phyloP scores from a whole-genome alignment of 2,888 invertebrate species.

The Cerastis rubricosa region DNA sequence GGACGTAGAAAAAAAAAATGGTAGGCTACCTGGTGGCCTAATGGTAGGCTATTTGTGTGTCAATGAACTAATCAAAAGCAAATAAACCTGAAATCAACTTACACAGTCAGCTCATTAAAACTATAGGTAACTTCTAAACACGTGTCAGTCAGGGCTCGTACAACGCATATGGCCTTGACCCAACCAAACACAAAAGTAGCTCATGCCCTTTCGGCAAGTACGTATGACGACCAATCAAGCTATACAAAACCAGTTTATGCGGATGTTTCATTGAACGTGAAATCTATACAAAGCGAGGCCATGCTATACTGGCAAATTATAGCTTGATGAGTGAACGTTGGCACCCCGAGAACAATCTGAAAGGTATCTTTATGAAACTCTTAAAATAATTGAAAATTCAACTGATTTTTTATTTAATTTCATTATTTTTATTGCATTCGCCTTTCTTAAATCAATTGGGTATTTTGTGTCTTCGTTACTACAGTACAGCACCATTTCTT shows the following conservation, averaged over 20 bases:
- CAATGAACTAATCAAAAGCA: constrained; percentile 8
- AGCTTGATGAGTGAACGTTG: too few relatives aligned
- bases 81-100: constrained; percentile 12
- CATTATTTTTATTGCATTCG: background rate
- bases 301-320: too few relatives aligned
- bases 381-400: background rate
- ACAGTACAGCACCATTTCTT: background rate
- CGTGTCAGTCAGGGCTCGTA: background rate
- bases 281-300: too few relatives aligned
- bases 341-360: too few relatives aligned
- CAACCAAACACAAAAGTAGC: background rate
- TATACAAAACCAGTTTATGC: too few relatives aligned
- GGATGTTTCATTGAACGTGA: too few relatives aligned
- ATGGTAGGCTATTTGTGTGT: background rate
- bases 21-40: too few relatives aligned
- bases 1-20: too few relatives aligned
- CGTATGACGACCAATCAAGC: too few relatives aligned
- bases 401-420: background rate
- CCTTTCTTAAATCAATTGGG: background rate
- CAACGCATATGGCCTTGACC: constrained; percentile 5
- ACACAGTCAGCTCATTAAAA: background rate
- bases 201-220: background rate
- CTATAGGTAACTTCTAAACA: constrained; percentile 22
- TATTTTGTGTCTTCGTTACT: background rate
- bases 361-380: too few relatives aligned